Percentiles rank a stretch among this genome's conserved stretches.
phyloP scores from a whole-genome alignment of 2,797 vertebrate genomes.

The Tenualosa thibaudeaui region DNA sequence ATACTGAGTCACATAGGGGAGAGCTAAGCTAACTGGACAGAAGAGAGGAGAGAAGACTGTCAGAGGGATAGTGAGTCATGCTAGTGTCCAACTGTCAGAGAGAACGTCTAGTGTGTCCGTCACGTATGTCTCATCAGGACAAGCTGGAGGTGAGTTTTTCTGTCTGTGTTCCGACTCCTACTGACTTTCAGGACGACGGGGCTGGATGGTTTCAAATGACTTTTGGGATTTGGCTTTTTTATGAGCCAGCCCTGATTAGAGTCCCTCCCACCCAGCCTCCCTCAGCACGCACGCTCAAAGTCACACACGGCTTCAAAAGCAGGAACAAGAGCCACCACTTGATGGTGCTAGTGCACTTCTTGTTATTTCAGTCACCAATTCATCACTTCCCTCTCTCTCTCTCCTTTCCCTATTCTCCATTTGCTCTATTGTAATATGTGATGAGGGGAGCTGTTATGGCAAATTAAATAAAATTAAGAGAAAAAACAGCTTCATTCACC shows the following conservation, averaged over 20 bases:
- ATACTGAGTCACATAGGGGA: neutral
- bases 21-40: neutral
- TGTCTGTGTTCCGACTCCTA: neutral
- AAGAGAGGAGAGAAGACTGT: neutral
- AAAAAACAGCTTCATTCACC: constrained; percentile 76
- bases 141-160: too few relatives aligned
- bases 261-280: neutral
- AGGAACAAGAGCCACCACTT: constrained; percentile 60
- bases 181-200: neutral
- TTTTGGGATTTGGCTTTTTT: neutral
- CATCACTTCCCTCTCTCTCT: neutral
- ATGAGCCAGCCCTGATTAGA: neutral
- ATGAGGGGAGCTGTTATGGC: constrained; percentile 71
- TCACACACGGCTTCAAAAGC: neutral
- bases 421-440: constrained; percentile 67
- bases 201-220: neutral
- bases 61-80: neutral
- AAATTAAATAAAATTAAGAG: constrained; percentile 83
- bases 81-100: neutral
- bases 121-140: neutral
- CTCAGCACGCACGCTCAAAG: neutral
- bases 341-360: constrained; percentile 73
- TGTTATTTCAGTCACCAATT: neutral
- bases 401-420: constrained; percentile 26
- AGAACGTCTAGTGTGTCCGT: neutral